A percentile compares a stretch with the other conserved stretches of the same genome.
Evolutionary conservation across 1,140 invertebrate species (phyloP).

Genomic region (Mylabris phalerata): DNA sequence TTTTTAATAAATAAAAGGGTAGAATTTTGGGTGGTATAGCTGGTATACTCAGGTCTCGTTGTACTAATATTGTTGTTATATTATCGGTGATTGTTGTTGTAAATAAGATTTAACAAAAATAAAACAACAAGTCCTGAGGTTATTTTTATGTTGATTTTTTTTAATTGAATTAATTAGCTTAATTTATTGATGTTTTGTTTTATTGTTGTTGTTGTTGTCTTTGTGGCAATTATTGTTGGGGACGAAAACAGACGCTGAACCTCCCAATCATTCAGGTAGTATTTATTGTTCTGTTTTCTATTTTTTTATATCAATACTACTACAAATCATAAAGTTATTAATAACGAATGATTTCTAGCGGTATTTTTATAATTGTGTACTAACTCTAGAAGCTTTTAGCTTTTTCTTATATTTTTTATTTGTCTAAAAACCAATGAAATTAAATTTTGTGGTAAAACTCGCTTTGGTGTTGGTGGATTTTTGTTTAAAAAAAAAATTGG

Average conservation of each 20-base stretch:
- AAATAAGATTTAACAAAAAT: not conserved
- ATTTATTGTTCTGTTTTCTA: conserved; percentile 22
- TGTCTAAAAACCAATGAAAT: no score
- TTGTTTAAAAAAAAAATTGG: not conserved
- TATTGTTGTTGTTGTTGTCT: conserved; percentile 19
- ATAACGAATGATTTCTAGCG: no score
- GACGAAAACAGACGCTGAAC: conserved; percentile 24
- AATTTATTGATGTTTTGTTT: conserved; percentile 25
- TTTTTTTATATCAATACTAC: not conserved
- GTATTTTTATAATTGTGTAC: no score
- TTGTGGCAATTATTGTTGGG: conserved; percentile 15
- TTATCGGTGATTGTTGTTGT: no score
- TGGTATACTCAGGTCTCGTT: no score
- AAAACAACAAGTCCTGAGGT: conserved; percentile 7
- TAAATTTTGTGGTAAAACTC: no score
- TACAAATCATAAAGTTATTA: no score
- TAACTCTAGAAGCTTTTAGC: conserved; percentile 2
- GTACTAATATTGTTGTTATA: no score
- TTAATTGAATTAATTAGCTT: conserved; percentile 19
- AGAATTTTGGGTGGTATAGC: no score
- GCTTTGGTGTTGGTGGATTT: no score
- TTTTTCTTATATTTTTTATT: not conserved
- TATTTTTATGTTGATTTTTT: conserved; percentile 15
- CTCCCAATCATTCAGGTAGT: conserved; percentile 34
- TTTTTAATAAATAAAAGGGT: no score